Percentiles rank a stretch among this genome's conserved stretches.
Evolutionary conservation across 1,140 invertebrate genomes (phyloP).

Genomic region (Megalonaias nervosa): DNA sequence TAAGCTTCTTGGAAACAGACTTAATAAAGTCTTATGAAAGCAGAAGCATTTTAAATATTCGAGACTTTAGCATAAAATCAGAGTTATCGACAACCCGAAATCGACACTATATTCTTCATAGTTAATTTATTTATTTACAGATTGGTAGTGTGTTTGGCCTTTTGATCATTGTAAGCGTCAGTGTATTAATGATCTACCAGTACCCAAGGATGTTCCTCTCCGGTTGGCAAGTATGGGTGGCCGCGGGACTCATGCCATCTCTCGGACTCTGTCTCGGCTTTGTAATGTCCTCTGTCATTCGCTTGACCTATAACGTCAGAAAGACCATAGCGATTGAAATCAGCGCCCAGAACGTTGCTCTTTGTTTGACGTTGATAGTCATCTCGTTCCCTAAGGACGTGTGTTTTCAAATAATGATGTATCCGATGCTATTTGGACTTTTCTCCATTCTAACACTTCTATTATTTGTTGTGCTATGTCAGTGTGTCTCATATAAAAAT

Average conservation of each 20-base stretch:
- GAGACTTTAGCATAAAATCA: no score
- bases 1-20: no score
- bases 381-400: neutral
- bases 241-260: neutral
- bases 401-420: no score
- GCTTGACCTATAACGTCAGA: neutral
- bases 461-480: no score
- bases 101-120: no score
- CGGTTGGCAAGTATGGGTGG: neutral
- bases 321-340: neutral
- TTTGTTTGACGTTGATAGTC: neutral
- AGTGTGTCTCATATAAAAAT: no score
- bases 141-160: neutral
- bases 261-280: neutral
- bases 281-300: neutral
- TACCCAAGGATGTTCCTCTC: conserved; percentile 2
- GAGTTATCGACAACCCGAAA: no score
- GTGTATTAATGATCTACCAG: neutral
- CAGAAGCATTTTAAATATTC: no score
- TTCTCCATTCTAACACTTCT: no score
- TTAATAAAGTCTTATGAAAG: no score
- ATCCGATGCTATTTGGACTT: no score
- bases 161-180: neutral
- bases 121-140: neutral
- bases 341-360: neutral